Evolutionary conservation across 2,113 vertebrate genomes (phyloP).

Genomic region (Phyllostomus hastatus): DNA sequence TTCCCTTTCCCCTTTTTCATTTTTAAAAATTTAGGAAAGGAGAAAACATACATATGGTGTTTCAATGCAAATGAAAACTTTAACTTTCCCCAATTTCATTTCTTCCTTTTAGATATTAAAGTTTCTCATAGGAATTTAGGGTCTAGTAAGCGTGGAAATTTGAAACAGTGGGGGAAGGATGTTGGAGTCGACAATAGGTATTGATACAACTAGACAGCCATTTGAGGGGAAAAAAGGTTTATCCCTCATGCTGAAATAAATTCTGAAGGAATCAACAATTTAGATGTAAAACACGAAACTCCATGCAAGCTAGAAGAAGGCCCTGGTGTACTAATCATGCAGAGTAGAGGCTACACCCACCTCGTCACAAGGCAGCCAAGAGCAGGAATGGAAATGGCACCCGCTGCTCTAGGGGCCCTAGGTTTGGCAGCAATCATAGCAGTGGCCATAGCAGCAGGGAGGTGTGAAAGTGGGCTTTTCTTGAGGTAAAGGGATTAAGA

Average conservation of each 20-base stretch:
- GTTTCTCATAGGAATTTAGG: not conserved
- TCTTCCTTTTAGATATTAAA: not conserved
- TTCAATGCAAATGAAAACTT: not conserved
- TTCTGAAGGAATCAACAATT: not conserved
- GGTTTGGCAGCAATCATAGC: not conserved
- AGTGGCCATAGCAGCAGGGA: not conserved
- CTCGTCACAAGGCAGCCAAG: fast-evolving
- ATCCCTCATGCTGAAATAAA: not conserved
- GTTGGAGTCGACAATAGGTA: not conserved
- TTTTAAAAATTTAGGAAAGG: not conserved
- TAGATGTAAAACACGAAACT: not conserved
- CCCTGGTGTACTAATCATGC: not conserved
- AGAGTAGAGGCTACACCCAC: not conserved
- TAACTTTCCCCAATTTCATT: not conserved
- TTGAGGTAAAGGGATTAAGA: not conserved
- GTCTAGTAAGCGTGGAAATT: not conserved
- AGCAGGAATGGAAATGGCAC: not conserved
- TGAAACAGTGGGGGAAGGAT: not conserved
- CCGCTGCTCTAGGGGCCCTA: not conserved
- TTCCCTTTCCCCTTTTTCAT: not conserved
- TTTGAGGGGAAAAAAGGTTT: not conserved
- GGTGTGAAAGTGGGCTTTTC: not conserved
- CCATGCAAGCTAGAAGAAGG: not conserved
- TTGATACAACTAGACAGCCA: not conserved
- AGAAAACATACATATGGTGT: not conserved